Base-by-base conservation (phyloP, 1,140 invertebrate species). In the Thaumatotibia leucotreta region DNA sequence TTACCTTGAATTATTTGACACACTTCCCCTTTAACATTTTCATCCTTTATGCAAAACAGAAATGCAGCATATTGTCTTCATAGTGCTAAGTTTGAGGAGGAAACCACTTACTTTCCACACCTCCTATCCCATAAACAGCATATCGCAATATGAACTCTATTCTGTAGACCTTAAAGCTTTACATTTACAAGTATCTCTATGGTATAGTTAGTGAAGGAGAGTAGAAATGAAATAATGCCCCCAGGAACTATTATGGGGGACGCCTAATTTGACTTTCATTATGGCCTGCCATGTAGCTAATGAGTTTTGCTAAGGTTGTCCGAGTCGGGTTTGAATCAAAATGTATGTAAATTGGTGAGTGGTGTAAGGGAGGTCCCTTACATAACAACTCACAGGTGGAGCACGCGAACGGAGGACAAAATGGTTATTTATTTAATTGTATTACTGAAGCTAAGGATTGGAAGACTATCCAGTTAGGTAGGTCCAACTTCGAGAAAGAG, bases 151-250 rank as follows among this genome's bases (percentile, higher is more conserved):
- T 45, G 17, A 45, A 20, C 39, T 20, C 8, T 45, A 45, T 45
- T 45, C 9, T 20, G 0, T 45, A 1, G 20, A 20, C 17, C 8
- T 20, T 20, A 45, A 5, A 20, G 39, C n/a, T n/a, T 20, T 45
- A 17, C 3, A 20, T 45, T 45, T 45, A 6, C 17, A 2, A 20
- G 8, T 45, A 17, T 20, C 14, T 45, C 17, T 17, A 14, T 45
- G 14, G 17, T 45, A 45, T 14, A 45, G 39, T 20, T 45, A 20
- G 39, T 0, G 14, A 45, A 4, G 39, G 14, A 8, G 10, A 8
- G 50, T 27, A 27, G 50, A 54, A 54, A 54, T 54, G 50, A 54
- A 54, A 54, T 54, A 54, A 54, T 54, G 24, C 22, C 50, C 50
- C 0, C 50, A 54, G 50, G 22, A 54, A 54, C 50, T 54, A 54